Evolutionary conservation across 2,113 vertebrate genomes (phyloP).

Genomic region (Pangasianodon gigas): DNA sequence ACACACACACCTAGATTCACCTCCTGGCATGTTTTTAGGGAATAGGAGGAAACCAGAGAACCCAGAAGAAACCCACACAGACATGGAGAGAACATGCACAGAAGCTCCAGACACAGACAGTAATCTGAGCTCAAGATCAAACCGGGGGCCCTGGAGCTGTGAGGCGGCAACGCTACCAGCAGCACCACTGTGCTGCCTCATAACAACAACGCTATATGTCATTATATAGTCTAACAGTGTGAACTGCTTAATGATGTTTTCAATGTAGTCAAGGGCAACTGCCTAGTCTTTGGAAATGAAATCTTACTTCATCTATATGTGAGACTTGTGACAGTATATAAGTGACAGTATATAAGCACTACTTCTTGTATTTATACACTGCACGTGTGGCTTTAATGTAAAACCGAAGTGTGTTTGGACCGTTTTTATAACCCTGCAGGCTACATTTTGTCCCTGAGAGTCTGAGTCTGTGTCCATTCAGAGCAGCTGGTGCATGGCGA

Average conservation of each 20-base stretch:
- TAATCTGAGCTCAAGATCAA: background rate
- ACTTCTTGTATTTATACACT: background rate
- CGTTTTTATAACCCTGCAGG: slow-evolving; percentile 14
- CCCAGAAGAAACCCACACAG: background rate
- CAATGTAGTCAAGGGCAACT: background rate
- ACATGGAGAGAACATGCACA: background rate
- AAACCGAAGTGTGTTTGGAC: background rate
- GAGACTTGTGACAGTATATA: background rate
- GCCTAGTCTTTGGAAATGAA: background rate
- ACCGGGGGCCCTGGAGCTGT: background rate
- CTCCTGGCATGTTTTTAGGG: too few species aligned
- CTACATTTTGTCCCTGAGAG: slow-evolving; percentile 1
- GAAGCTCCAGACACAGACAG: background rate
- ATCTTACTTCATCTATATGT: background rate
- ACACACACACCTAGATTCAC: background rate
- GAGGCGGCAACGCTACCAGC: background rate
- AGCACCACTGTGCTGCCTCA: background rate
- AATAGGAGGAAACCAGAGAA: background rate
- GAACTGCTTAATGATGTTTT: background rate
- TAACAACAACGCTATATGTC: background rate
- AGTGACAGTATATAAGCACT: background rate
- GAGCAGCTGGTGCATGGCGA: background rate
- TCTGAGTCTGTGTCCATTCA: background rate
- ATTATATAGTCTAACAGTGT: background rate
- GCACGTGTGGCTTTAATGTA: background rate